Percentiles rank a stretch among this genome's conserved stretches.
Conservation (phyloP, 2,113 vertebrate genomes). For the Mystacornis crossleyi region DNA sequence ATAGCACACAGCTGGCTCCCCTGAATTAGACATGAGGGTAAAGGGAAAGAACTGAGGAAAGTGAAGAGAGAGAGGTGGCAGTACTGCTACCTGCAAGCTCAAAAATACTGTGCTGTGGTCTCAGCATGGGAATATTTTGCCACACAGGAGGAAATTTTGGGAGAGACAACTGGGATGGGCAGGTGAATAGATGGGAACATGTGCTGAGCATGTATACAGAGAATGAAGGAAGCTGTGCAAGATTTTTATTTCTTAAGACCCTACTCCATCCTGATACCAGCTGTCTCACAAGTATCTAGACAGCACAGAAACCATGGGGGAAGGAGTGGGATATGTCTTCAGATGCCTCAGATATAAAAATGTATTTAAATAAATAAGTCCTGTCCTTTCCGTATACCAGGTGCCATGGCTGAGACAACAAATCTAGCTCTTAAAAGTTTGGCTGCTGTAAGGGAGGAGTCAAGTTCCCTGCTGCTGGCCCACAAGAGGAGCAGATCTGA, state of each 20-base stretch:
- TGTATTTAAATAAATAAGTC: neutral
- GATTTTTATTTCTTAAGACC: neutral
- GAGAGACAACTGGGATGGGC: neutral
- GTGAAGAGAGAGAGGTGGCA: neutral
- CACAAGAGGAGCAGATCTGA: neutral
- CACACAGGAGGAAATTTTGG: neutral
- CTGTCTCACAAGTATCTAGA: neutral
- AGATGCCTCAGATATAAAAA: neutral
- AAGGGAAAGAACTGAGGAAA: neutral
- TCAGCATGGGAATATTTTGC: neutral
- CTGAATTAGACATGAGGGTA: neutral
- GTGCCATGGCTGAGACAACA: fast-evolving
- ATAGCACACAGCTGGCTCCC: neutral
- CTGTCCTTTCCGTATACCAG: neutral
- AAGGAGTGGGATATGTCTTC: neutral
- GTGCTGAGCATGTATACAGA: neutral
- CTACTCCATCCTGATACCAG: neutral
- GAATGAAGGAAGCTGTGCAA: neutral
- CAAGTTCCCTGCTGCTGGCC: neutral
- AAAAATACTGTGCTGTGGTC: neutral
- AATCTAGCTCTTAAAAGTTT: neutral
- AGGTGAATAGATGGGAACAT: neutral
- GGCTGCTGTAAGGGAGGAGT: neutral
- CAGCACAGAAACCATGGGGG: neutral
- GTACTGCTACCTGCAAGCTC: neutral